These are phyloP conservation scores for Papilio demoleus DNA, from an alignment of 2,888 invertebrate genomes.

Conservation along the genomic window DNA sequence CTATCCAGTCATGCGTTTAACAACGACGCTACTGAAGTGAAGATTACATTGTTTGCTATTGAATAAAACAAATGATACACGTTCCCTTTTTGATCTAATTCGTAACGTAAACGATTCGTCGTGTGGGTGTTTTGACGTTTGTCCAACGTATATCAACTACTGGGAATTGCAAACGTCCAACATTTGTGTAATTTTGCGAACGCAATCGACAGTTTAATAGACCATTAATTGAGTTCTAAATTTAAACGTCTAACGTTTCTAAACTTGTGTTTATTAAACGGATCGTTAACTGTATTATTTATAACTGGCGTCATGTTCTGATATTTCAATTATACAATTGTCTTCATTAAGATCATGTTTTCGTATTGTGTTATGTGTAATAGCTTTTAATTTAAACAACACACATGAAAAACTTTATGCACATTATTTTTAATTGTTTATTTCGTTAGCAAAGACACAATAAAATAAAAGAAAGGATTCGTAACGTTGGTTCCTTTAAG, in stretches of 20 bases:
- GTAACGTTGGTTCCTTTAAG: too few species aligned
- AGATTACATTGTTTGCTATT: too few species aligned
- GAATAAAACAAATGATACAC: neutral
- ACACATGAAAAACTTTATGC: neutral
- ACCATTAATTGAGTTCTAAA: conserved; percentile 34
- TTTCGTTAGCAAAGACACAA: too few species aligned
- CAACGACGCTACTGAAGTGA: too few species aligned
- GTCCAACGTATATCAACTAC: neutral
- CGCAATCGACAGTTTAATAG: conserved; percentile 31
- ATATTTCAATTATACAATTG: conserved; percentile 45
- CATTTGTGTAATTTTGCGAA: conserved; percentile 18
- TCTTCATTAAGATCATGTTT: conserved; percentile 45
- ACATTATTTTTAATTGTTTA: too few species aligned
- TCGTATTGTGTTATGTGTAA: conserved; percentile 45
- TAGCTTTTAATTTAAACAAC: conserved; percentile 40
- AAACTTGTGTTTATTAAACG: conserved; percentile 28
- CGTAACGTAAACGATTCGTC: conserved; percentile 10
- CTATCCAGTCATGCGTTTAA: too few species aligned
- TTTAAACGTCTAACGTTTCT: conserved; percentile 30
- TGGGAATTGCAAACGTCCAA: conserved; percentile 10
- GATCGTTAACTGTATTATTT: conserved; percentile 38
- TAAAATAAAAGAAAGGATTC: too few species aligned
- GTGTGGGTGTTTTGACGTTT: conserved; percentile 12
- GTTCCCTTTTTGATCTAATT: neutral
- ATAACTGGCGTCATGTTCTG: conserved; percentile 29